Conservation (phyloP, 2,113 vertebrate species). For the Ceyx cyanopectus region DNA sequence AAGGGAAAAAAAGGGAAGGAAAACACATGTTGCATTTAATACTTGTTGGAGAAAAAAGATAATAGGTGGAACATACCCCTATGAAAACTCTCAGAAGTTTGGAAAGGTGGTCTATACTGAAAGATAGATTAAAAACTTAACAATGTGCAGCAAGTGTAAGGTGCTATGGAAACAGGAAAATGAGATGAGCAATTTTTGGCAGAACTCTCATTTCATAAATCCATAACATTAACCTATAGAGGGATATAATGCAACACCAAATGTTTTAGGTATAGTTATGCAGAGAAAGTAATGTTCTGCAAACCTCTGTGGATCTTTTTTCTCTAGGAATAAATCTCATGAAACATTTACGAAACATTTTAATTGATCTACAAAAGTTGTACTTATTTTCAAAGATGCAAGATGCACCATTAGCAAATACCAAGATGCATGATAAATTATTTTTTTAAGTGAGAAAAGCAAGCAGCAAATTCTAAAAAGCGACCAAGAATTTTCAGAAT, state of each 20-base stretch:
- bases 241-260: background rate
- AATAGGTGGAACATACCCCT: background rate
- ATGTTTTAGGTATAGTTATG: background rate
- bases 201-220: background rate
- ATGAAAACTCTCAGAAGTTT: background rate
- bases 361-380: background rate
- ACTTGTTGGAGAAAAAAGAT: background rate
- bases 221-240: background rate
- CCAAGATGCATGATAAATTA: background rate
- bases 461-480: background rate
- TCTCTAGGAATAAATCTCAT: background rate
- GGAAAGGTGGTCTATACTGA: background rate
- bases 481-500: background rate
- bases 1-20: background rate
- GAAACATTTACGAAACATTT: background rate
- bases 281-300: background rate
- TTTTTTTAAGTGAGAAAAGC: background rate
- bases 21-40: background rate
- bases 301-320: background rate
- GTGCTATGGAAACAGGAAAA: background rate
- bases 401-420: background rate
- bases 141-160: background rate
- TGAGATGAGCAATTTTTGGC: background rate
- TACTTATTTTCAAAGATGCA: background rate
- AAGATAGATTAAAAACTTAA: background rate